Conservation (phyloP, 2,888 invertebrate genomes). For the Drosophila differens region DNA sequence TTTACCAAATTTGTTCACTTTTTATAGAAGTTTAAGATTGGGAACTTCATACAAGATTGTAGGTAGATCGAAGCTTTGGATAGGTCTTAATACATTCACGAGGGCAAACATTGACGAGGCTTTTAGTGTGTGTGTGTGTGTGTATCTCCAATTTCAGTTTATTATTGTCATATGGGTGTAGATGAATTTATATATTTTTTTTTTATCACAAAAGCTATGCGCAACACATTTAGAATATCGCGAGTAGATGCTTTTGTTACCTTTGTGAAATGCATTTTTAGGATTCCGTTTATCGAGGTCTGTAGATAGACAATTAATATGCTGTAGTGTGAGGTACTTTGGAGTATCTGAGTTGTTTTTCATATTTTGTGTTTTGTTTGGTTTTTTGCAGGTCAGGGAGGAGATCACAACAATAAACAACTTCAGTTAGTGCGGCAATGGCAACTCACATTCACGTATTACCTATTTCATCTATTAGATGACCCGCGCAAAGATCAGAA, state of each 20-base stretch:
- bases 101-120: constrained; percentile 57
- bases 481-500: constrained; percentile 79
- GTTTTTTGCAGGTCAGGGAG: constrained; percentile 21
- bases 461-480: constrained; percentile 85
- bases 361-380: constrained; percentile 6
- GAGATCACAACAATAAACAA: constrained; percentile 59
- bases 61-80: constrained; percentile 45
- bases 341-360: constrained; percentile 18
- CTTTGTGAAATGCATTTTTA: constrained; percentile 67
- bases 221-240: constrained; percentile 36
- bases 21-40: constrained; percentile 36
- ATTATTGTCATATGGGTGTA: constrained; percentile 23
- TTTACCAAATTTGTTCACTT: constrained; percentile 53
- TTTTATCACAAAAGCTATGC: constrained; percentile 70
- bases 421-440: constrained; percentile 69
- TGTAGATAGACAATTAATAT: constrained; percentile 73
- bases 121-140: constrained; percentile 24
- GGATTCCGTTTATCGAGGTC: constrained; percentile 66
- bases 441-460: constrained; percentile 83
- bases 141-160: constrained; percentile 21
- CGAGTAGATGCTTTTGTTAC: constrained; percentile 55
- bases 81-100: constrained; percentile 40
- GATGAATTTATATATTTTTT: constrained; percentile 36
- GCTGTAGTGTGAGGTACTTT: constrained; percentile 44
- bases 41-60: constrained; percentile 36